A percentile compares a stretch with the other conserved stretches of the same genome.
phyloP scores from a whole-genome alignment of 2,113 vertebrate species.

The Cichladusa arquata region DNA sequence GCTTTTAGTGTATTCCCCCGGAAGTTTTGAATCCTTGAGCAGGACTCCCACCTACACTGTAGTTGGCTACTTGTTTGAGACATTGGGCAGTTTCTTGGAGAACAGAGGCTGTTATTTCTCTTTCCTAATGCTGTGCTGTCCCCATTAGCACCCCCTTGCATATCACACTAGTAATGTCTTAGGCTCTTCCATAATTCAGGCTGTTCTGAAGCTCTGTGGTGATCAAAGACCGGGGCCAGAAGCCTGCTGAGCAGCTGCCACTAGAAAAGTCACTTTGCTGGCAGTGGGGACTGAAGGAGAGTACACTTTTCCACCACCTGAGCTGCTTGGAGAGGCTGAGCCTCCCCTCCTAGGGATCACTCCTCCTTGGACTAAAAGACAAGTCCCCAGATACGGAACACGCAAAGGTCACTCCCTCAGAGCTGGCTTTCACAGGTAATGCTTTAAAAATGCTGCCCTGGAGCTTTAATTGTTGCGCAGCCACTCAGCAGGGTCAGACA shows the following conservation, averaged over 20 bases:
- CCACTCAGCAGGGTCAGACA: not conserved
- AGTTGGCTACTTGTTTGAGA: not conserved
- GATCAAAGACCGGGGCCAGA: not conserved
- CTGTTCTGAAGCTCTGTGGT: not conserved
- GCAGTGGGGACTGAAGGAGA: not conserved
- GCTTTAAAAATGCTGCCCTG: not conserved
- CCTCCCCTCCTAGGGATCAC: not conserved
- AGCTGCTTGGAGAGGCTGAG: not conserved
- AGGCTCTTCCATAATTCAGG: not conserved
- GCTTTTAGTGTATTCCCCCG: not conserved
- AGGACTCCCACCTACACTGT: not conserved
- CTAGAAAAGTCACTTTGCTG: not conserved
- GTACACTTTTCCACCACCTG: not conserved
- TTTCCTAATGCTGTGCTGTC: not conserved
- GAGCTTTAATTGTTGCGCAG: not conserved
- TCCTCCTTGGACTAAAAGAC: not conserved
- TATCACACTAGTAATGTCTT: accelerated
- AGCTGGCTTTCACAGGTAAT: conserved; percentile 32
- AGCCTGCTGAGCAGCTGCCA: not conserved
- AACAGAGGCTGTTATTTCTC: not conserved
- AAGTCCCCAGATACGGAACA: conserved; percentile 5
- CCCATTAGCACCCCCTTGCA: not conserved
- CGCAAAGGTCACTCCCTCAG: not conserved
- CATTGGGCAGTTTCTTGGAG: not conserved
- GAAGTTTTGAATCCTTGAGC: not conserved